Evolutionary conservation across 1,140 invertebrate species (phyloP).

Genomic region (Drosophila bocki): DNA sequence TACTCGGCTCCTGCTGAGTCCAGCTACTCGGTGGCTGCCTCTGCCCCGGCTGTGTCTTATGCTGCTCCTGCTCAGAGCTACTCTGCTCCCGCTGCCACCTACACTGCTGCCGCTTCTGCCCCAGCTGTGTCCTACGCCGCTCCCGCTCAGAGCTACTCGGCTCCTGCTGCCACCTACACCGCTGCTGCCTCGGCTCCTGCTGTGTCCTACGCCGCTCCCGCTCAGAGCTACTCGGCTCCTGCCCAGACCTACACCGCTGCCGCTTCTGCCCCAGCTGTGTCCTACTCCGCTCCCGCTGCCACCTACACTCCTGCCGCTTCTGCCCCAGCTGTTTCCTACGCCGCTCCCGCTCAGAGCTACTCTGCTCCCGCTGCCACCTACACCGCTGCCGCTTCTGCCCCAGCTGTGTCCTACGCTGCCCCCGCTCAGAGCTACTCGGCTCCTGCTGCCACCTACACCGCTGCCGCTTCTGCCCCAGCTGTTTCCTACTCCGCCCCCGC

Average conservation of each 20-base stretch:
- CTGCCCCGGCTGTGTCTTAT: constrained; percentile 51
- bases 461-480: constrained; percentile 40
- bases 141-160: constrained; percentile 42
- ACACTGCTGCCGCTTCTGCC: constrained; percentile 34
- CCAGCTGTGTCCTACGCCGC: constrained; percentile 40
- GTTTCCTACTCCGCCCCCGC: constrained; percentile 46
- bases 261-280: constrained; percentile 57
- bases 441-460: constrained; percentile 32
- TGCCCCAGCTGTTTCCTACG: constrained; percentile 43
- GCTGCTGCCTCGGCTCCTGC: constrained; percentile 56
- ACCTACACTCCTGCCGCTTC: constrained; percentile 34
- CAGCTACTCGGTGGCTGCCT: constrained; percentile 53
- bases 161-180: constrained; percentile 52
- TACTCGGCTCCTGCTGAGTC: constrained; percentile 46
- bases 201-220: constrained; percentile 45
- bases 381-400: constrained; percentile 35
- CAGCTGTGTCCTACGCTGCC: constrained; percentile 46
- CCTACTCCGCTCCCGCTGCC: constrained; percentile 38
- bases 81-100: constrained; percentile 46
- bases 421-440: constrained; percentile 54
- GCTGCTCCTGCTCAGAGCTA: constrained; percentile 43
- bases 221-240: constrained; percentile 35
- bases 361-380: constrained; percentile 42
- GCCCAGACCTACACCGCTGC: constrained; percentile 47
- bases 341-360: constrained; percentile 33